Evolutionary conservation across 2,888 invertebrate species (phyloP), one percentile per base, ranked within the genome.

Genomic region (Aleiodes testaceus): DNA sequence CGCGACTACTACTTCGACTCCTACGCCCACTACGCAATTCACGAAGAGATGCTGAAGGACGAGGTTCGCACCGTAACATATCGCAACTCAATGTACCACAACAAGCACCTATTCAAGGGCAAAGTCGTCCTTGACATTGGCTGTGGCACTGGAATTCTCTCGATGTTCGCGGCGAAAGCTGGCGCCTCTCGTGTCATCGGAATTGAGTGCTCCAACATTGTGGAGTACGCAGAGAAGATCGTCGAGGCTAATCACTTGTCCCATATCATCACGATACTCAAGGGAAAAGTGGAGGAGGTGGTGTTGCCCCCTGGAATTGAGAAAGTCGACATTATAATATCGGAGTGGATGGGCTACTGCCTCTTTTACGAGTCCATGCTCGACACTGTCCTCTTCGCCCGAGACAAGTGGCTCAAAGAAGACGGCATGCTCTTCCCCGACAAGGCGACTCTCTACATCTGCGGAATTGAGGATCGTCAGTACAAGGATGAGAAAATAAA

Each of bases 401-500:
- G 99, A 47, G 98, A 99, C 88, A 99, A 98, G 89, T 99, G 99
- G 99, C 92, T 99, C 55, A 92, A 92, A 78, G 91, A 94, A 1
- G 95, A 94, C 82, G 99, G 98, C 70, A 92, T 98, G 90, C 91
- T 99, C 81, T 98, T 99, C 89, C 98, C 98, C 0, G 97, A 93
- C 85, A 92, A 92, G 84, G 99, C 99, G 76, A 97, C 97, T 1
- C 89, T 99, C 50, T 99, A 96, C 88, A 93, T 99, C 69, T 96
- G 96, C 75, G 95, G 95, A 20, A 96, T 96, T 72, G 96, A 97
- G 88, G 99, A 99, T 88, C 92, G 99, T 18, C 99, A 99, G 89
- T 99, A 99, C 89, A 99, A 99, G 88, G 99, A 99, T 85, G 99
- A 99, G 88, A 99, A 99, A 89, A 99, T 99, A 80, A 98, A 99